These are phyloP conservation scores for Gadus macrocephalus DNA, from an alignment of 2,113 vertebrate genomes.

Conservation along the genomic window DNA sequence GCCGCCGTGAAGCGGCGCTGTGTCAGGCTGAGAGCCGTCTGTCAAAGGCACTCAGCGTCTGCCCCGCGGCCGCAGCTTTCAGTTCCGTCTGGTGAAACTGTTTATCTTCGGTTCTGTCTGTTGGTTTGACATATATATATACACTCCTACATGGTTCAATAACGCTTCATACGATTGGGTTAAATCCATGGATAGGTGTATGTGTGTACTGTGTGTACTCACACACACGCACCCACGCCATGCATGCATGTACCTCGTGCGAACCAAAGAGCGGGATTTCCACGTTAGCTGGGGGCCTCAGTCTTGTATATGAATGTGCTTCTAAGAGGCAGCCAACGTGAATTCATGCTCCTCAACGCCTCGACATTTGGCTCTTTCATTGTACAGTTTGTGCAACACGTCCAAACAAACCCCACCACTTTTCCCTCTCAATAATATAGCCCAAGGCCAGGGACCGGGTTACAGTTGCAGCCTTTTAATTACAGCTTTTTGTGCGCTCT, in stretches of 20 bases:
- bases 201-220: not conserved
- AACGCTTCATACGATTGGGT: too few relatives aligned
- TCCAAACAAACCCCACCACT: too few relatives aligned
- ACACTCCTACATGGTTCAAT: too few relatives aligned
- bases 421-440: not conserved
- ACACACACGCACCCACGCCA: not conserved
- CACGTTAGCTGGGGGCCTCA: too few relatives aligned
- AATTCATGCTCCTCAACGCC: conserved; percentile 44
- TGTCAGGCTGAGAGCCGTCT: too few relatives aligned
- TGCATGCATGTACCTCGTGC: not conserved
- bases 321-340: conserved; percentile 37
- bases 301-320: conserved; percentile 22
- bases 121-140: too few relatives aligned
- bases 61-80: not conserved
- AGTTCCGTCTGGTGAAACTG: too few relatives aligned
- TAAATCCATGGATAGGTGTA: too few relatives aligned
- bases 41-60: not conserved
- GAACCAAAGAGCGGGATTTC: too few relatives aligned
- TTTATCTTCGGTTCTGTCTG: not conserved
- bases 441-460: not conserved
- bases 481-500: not conserved
- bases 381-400: too few relatives aligned
- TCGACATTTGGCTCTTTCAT: conserved; percentile 24
- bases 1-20: not conserved
- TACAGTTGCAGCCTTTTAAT: not conserved